Evolutionary conservation across 2,113 vertebrate genomes (phyloP).

Genomic region (Oryzias melastigma): DNA sequence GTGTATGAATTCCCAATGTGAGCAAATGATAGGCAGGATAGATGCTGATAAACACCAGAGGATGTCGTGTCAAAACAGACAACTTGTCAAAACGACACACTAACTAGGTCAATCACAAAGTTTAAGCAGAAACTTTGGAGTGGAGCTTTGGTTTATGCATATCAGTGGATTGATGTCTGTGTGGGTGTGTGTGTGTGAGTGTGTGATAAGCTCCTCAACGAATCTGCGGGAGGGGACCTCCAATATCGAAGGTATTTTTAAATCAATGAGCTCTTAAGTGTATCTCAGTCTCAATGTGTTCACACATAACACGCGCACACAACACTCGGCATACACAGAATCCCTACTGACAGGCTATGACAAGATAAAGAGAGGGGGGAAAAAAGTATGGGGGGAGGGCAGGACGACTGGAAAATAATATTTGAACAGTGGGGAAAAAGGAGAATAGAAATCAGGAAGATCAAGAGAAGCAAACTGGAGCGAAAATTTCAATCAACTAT

Average conservation of each 20-base stretch:
- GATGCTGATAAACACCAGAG: slow-evolving; percentile 74
- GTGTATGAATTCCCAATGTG: slow-evolving; percentile 60
- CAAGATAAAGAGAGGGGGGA: slow-evolving; percentile 69
- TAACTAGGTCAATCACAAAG: slow-evolving; percentile 80
- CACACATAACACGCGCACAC: slow-evolving; percentile 58
- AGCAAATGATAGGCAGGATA: slow-evolving; percentile 69
- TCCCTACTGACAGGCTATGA: slow-evolving; percentile 76
- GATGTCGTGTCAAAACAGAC: slow-evolving; percentile 76
- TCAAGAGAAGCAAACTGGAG: slow-evolving; percentile 38
- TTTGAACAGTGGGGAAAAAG: slow-evolving; percentile 69
- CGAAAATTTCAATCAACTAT: slow-evolving; percentile 41
- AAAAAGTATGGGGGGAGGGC: slow-evolving; percentile 28
- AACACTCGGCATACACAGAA: slow-evolving; percentile 64
- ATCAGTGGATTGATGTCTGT: slow-evolving; percentile 54
- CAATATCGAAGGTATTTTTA: slow-evolving; percentile 79
- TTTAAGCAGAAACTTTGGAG: slow-evolving; percentile 77
- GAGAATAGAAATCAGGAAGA: slow-evolving; percentile 63
- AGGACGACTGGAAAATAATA: slow-evolving; percentile 66
- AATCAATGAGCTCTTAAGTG: slow-evolving; percentile 79
- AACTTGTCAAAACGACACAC: slow-evolving; percentile 74
- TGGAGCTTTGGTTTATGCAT: slow-evolving; percentile 70
- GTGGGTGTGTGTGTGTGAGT: slow-evolving; percentile 52
- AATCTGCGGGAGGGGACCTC: slow-evolving; percentile 74
- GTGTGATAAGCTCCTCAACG: slow-evolving; percentile 71
- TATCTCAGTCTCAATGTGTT: slow-evolving; percentile 73